Base-by-base conservation (phyloP, 1,140 invertebrate species). In the Fragariocoptes setiger region DNA sequence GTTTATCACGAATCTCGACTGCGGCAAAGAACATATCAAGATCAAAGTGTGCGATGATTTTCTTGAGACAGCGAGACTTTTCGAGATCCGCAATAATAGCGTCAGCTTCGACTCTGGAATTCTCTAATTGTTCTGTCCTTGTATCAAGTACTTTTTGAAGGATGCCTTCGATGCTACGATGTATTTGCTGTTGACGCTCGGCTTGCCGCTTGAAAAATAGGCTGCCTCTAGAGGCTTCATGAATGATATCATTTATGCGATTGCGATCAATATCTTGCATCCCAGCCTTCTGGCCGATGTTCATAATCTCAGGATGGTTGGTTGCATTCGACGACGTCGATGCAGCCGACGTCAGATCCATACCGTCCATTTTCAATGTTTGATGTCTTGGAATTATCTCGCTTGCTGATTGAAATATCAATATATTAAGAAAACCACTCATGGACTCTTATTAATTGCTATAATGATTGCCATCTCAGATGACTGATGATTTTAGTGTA, bases 11-110 rank as follows among this genome's bases (percentile, higher is more conserved):
- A 37, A 69, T 69, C 52, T 74, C 70, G 2, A 72, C 70, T 21
- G 67, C 62, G 40, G 67, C 69, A 54, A 62, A 72, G 50, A 68
- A 71, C 12, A 65, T 64, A 54, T 72, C 70, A 66, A 71, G 68
- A 51, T 71, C 70, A 38, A 71, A 56, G 47, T 71, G 69, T 5
- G 71, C 65, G 47, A 68, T 64, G 12, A 56, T 60, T n/a, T 54
- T 54, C 42, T 46, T 55, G 5, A 68, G 49, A 51, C 67, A 60
- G 44, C 60, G 42, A 22, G 20, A 22, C 13, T 15, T 4, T 40
- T 47, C 47, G 21, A 49, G 44, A 4, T 39, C 39, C 3, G 0
- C 37, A 18, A 38, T 20, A 21, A 15, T 19, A 8, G 17, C 20
- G 17, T 41, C 44, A 61, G 61, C 53, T 61, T 52, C 40, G 45